Evolutionary conservation across 2,888 invertebrate species (phyloP).

Genomic region (Seladonia tumulorum): DNA sequence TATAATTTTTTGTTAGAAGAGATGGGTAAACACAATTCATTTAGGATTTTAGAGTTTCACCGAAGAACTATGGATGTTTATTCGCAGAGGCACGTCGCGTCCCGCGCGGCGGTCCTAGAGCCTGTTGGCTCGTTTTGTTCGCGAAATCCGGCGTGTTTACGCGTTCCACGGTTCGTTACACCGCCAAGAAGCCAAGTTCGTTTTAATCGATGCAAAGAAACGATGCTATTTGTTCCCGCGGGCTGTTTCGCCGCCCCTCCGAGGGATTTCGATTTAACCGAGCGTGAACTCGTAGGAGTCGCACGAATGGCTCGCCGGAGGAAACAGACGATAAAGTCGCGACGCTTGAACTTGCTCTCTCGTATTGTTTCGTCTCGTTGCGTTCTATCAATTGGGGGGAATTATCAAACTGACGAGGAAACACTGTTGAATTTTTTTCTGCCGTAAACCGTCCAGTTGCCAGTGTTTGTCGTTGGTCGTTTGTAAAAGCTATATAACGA

Average conservation of each 20-base stretch:
- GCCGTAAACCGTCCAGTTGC: not conserved
- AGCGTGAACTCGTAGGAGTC: constrained; percentile 45
- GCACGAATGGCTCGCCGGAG: constrained; percentile 12
- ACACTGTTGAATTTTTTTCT: not conserved
- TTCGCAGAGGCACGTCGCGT: not conserved
- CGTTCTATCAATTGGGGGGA: not conserved
- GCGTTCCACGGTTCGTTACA: not conserved
- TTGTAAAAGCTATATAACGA: not conserved
- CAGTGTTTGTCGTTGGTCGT: not conserved
- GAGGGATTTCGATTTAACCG: constrained; percentile 39
- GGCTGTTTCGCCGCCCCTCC: constrained; percentile 2
- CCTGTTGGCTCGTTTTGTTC: constrained; percentile 16
- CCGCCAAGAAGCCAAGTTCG: constrained; percentile 18
- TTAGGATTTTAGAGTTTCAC: not conserved
- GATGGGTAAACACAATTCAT: not conserved
- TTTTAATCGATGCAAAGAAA: constrained; percentile 55
- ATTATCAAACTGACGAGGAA: not conserved
- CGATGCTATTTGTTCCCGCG: constrained; percentile 39
- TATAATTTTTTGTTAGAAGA: too few relatives aligned
- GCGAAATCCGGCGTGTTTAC: constrained; percentile 31
- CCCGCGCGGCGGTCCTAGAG: not conserved
- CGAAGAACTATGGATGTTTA: not conserved
- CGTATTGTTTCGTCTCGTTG: constrained; percentile 22
- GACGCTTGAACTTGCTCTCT: constrained; percentile 19
- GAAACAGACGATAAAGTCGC: constrained; percentile 28